phyloP scores from a whole-genome alignment of 2,888 invertebrate genomes.

The Xestia ashworthii region DNA sequence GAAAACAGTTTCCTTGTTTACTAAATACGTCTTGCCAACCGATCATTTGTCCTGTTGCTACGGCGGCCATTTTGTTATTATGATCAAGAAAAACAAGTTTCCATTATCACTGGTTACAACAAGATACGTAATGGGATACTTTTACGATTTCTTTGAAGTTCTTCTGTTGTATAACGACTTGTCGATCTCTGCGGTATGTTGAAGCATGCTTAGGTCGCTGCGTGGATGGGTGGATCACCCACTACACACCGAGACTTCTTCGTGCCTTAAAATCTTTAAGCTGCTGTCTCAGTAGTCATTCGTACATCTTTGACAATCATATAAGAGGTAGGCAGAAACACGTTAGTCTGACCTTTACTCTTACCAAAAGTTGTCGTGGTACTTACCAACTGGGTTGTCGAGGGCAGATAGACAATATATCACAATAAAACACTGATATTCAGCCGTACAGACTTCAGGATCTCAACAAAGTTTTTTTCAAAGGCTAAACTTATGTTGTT shows the following conservation, averaged over 20 bases:
- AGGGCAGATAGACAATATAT: no score
- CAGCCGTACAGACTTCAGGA: no score
- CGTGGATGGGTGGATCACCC: not conserved
- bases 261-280: not conserved
- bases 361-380: no score
- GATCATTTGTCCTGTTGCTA: constrained; percentile 34
- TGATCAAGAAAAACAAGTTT: constrained; percentile 33
- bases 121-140: constrained; percentile 19
- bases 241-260: not conserved
- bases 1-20: constrained; percentile 30
- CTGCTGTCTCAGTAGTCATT: not conserved
- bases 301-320: not conserved
- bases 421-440: not conserved
- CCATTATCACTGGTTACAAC: constrained; percentile 29
- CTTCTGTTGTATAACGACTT: not conserved
- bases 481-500: no score
- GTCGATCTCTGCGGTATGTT: not conserved
- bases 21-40: constrained; percentile 26
- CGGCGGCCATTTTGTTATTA: constrained; percentile 27
- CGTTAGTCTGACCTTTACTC: not conserved
- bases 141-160: not conserved
- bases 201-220: not conserved
- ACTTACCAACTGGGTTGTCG: not conserved
- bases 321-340: not conserved
- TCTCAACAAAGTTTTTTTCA: no score